These are phyloP conservation scores for Picathartes gymnocephalus DNA, from an alignment of 2,113 vertebrate species.

Conservation along the genomic window DNA sequence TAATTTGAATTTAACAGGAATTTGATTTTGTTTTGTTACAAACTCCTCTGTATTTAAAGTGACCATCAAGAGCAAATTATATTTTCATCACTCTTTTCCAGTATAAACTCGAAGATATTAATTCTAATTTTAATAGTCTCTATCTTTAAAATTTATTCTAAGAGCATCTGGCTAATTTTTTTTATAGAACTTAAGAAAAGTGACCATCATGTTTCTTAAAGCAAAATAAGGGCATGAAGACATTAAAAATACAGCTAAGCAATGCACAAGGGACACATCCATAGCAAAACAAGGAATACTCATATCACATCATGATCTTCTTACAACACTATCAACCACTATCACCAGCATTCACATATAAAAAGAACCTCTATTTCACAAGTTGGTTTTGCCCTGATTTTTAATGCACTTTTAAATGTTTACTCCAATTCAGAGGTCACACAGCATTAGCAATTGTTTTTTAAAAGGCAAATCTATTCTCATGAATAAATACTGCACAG, in stretches of 20 bases:
- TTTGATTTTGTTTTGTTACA: not conserved
- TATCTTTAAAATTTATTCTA: not conserved
- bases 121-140: not conserved
- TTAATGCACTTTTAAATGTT: not conserved
- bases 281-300: not conserved
- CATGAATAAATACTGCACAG: not conserved
- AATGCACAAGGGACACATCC: not conserved
- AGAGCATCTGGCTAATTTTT: not conserved
- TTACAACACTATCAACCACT: not conserved
- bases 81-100: not conserved
- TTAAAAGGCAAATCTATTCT: not conserved
- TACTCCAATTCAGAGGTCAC: not conserved
- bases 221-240: not conserved
- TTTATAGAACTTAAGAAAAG: not conserved
- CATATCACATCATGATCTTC: not conserved
- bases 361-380: not conserved
- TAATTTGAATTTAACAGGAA: not conserved
- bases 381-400: not conserved
- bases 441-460: not conserved
- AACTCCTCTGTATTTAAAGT: not conserved
- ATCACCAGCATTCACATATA: not conserved
- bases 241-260: not conserved
- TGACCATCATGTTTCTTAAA: not conserved
- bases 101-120: not conserved
- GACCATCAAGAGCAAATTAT: not conserved